Evolutionary conservation across 2,797 vertebrate genomes (phyloP).

Genomic region (Neostethus bicornis): DNA sequence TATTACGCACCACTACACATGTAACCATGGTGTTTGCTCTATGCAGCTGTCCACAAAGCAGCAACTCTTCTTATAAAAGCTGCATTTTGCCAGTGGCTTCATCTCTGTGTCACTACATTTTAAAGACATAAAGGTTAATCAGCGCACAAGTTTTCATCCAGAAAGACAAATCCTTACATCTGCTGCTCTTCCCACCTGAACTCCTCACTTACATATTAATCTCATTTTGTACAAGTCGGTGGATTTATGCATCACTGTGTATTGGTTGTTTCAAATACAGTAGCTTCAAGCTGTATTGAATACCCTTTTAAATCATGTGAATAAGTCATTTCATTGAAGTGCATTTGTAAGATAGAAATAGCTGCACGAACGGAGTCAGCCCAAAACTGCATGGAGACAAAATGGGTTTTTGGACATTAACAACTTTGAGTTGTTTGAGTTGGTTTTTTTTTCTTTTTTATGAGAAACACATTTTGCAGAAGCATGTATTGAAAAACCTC

Average conservation of each 20-base stretch:
- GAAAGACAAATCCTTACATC: slow-evolving; percentile 46
- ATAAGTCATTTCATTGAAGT: background rate
- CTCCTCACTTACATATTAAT: background rate
- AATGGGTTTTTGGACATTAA: background rate
- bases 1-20: slow-evolving; percentile 63
- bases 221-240: slow-evolving; percentile 16
- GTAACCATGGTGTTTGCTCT: slow-evolving; percentile 52
- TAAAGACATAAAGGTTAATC: slow-evolving; percentile 70
- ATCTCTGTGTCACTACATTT: slow-evolving; percentile 68
- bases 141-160: slow-evolving; percentile 39
- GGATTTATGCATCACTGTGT: slow-evolving; percentile 7
- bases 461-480: background rate
- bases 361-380: background rate
- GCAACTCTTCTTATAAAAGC: slow-evolving; percentile 57
- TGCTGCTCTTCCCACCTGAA: slow-evolving; percentile 11
- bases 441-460: slow-evolving; percentile 11
- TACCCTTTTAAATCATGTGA: slow-evolving; percentile 3
- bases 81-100: slow-evolving; percentile 74
- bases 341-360: background rate
- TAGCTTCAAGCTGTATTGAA: slow-evolving; percentile 4
- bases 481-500: background rate
- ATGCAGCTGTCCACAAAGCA: slow-evolving; percentile 51
- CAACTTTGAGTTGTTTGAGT: background rate
- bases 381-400: background rate
- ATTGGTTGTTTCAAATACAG: background rate